phyloP scores from a whole-genome alignment of 37 sponge, comb jelly and placozoan species.

The Beroe forskalii region DNA sequence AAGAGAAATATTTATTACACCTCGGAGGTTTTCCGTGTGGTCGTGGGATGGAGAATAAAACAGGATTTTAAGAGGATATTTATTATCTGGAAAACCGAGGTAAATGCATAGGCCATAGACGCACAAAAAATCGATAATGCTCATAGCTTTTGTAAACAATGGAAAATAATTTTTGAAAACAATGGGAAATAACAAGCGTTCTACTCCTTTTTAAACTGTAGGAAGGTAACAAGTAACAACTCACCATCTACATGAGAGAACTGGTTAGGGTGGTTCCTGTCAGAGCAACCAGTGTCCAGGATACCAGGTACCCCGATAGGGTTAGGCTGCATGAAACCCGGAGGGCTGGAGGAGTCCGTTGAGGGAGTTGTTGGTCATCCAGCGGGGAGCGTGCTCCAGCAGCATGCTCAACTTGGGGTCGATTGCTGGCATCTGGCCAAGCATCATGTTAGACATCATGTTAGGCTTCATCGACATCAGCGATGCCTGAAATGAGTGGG shows the following conservation, averaged over 20 bases:
- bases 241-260: background rate
- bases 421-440: constrained; percentile 12
- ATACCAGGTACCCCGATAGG: background rate
- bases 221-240: no score
- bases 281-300: constrained; percentile 12
- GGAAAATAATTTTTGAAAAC: no score
- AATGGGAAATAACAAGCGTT: no score
- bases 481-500: background rate
- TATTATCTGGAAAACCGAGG: no score
- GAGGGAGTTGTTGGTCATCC: constrained; percentile 22
- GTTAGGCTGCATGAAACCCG: constrained; percentile 3
- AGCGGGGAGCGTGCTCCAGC: constrained; percentile 8
- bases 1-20: no score
- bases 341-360: constrained; percentile 27
- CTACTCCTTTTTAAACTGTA: no score
- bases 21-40: no score
- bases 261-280: constrained; percentile 1
- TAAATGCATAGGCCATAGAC: no score
- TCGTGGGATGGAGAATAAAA: no score
- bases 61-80: no score
- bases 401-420: constrained; percentile 39
- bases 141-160: no score
- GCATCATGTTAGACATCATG: constrained; percentile 43
- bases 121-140: no score
- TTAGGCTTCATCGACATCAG: constrained; percentile 31